Evolutionary conservation across 2,797 vertebrate species (phyloP), one percentile per base, ranked within the genome.

Genomic region (Channa striata): DNA sequence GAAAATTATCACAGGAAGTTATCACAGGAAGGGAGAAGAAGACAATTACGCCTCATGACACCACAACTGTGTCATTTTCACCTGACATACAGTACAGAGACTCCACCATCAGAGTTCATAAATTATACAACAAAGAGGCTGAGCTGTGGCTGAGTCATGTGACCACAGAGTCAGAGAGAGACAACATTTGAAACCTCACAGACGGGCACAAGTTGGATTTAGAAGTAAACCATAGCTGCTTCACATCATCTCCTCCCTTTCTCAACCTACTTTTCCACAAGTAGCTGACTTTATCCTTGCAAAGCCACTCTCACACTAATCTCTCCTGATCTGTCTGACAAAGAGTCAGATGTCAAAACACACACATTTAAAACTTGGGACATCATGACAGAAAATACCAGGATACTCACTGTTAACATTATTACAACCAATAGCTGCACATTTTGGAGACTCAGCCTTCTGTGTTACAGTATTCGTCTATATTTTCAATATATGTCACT

Each of bases 221-320:
- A 37, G 59, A 69, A 72, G 71, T 78, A 68, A 79, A 70, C 39
- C 25, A 19, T 33, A 59, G 71, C 63, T 84, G 69, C 37, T 59
- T 78, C 68, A 40, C 59, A 64, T 77, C 64, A 56, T 68, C 51
- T 25, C 47, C 77, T 39, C 54, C 57, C 48, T 59, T 40, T 70
- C 62, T 72, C 61, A 43, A 40, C 75, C 68, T 51, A 42, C 20
- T 23, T 56, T 61, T 25, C 53, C 74, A n/a, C 83, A 92, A 92
- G 89, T 91, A 90, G 89, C 90, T 84, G 90, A 93, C 90, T 92
- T 91, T 83, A 92, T 90, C 91, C 81, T 78, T 52, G 80, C 83
- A 90, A 91, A 91, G 86, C 87, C 90, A 91, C 78, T 91, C 88
- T 88, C 84, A 56, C 83, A 79, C 83, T 91, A 92, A 93, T 93